Percentiles rank a stretch among this genome's conserved stretches.
Evolutionary conservation across 2,797 vertebrate genomes (phyloP).

Genomic region (Cottoperca gobio): DNA sequence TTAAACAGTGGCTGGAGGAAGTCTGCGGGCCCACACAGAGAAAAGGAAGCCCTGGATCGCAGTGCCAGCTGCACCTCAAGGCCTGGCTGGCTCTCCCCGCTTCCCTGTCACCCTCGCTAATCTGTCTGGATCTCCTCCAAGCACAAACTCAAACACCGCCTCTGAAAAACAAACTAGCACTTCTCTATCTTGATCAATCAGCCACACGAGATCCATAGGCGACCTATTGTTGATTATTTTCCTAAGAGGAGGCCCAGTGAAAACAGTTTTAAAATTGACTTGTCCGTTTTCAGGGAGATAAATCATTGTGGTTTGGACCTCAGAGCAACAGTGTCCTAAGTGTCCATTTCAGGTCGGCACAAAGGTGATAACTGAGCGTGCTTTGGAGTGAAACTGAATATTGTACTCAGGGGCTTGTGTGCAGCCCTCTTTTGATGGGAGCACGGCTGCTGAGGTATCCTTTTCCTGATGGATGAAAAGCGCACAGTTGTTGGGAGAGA

Average conservation of each 20-base stretch:
- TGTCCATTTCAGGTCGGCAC: conserved; percentile 76
- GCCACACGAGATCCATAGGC: conserved; percentile 66
- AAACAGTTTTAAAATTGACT: conserved; percentile 53
- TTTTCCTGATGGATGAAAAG: conserved; percentile 80
- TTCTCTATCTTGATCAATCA: conserved; percentile 69
- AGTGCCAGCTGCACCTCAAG: conserved; percentile 74
- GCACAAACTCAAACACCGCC: conserved; percentile 83
- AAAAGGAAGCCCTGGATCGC: conserved; percentile 60
- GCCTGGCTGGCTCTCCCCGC: conserved; percentile 58
- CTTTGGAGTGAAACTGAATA: conserved; percentile 76
- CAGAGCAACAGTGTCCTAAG: conserved; percentile 54
- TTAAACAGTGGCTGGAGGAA: conserved; percentile 77
- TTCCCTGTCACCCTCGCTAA: conserved; percentile 73
- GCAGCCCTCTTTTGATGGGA: conserved; percentile 73
- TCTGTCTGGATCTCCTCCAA: conserved; percentile 80
- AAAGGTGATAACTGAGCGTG: conserved; percentile 75
- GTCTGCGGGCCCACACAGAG: conserved; percentile 53
- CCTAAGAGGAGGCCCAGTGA: conserved; percentile 31
- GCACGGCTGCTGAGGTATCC: conserved; percentile 73
- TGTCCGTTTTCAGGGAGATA: conserved; percentile 45
- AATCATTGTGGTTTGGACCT: conserved; percentile 64
- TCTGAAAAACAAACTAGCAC: conserved; percentile 68
- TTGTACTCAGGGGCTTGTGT: conserved; percentile 57
- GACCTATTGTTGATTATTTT: conserved; percentile 59
- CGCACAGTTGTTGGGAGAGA: conserved; percentile 57